Conservation (phyloP, 1,140 invertebrate genomes). For the Drosophila nikananu region DNA sequence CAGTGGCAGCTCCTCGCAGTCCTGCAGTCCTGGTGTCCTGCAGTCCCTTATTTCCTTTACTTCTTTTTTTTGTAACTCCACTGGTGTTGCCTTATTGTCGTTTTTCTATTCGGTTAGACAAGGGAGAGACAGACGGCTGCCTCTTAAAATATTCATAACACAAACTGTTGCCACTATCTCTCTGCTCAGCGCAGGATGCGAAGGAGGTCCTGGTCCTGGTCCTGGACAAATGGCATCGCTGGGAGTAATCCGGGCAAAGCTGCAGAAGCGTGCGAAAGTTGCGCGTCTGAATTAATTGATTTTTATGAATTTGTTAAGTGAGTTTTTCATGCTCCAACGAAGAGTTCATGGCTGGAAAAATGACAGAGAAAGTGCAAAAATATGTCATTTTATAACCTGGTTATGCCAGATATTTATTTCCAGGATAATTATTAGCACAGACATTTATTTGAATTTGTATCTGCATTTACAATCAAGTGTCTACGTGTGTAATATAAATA, state of each 20-base stretch:
- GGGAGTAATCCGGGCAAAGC: slow-evolving; percentile 35
- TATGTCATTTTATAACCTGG: slow-evolving; percentile 20
- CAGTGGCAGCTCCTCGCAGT: slow-evolving; percentile 20
- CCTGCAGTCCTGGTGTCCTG: slow-evolving; percentile 23
- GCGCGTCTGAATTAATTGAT: slow-evolving; percentile 70
- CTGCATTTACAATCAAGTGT: slow-evolving; percentile 3
- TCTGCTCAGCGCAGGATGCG: neutral
- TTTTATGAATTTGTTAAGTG: slow-evolving; percentile 74
- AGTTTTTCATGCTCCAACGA: slow-evolving; percentile 40
- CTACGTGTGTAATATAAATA: neutral
- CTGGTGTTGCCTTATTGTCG: slow-evolving; percentile 40
- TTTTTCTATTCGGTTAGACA: slow-evolving; percentile 55
- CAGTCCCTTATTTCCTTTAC: slow-evolving; percentile 19
- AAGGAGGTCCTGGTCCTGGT: slow-evolving; percentile 6
- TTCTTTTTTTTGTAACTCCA: slow-evolving; percentile 20
- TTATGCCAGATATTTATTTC: slow-evolving; percentile 1
- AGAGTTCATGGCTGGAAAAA: slow-evolving; percentile 15
- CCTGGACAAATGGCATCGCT: slow-evolving; percentile 25
- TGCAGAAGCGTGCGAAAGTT: slow-evolving; percentile 53
- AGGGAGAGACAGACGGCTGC: slow-evolving; percentile 43
- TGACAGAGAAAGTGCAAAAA: slow-evolving; percentile 31
- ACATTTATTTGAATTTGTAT: neutral
- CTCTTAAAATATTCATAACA: slow-evolving; percentile 82
- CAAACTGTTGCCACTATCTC: slow-evolving; percentile 79
- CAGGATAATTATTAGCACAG: slow-evolving; percentile 1